A percentile compares a stretch with the other conserved stretches of the same genome.
Conservation (phyloP, 1,140 invertebrate genomes). For the Cydia pomonella region DNA sequence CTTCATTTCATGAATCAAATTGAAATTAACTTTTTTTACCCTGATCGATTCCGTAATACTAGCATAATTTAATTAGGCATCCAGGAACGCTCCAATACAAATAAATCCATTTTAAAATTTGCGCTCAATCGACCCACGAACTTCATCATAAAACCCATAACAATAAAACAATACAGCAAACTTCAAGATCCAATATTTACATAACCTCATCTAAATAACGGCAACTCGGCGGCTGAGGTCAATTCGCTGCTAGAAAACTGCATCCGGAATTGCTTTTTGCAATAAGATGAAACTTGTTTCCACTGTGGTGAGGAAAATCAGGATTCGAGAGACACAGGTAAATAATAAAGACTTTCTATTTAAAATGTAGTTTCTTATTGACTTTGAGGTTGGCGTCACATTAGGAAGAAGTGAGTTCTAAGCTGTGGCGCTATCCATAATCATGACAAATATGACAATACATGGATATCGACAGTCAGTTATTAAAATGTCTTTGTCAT, state of each 20-base stretch:
- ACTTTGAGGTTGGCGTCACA: too few species aligned
- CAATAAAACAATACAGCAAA: conserved; percentile 9
- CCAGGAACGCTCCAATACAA: not conserved
- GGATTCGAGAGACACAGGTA: not conserved
- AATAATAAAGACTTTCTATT: not conserved
- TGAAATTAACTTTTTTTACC: too few species aligned
- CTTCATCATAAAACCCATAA: not conserved
- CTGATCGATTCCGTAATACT: too few species aligned
- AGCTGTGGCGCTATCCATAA: too few species aligned
- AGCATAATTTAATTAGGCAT: too few species aligned
- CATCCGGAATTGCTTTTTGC: conserved; percentile 19
- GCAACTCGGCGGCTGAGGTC: conserved; percentile 4
- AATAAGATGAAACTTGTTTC: conserved; percentile 29
- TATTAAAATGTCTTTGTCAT: not conserved
- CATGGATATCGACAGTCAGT: too few species aligned
- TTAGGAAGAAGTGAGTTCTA: too few species aligned
- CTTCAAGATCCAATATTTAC: conserved; percentile 23
- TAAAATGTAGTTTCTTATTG: too few species aligned
- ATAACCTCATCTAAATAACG: conserved; percentile 29
- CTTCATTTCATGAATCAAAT: too few species aligned
- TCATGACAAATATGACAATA: too few species aligned
- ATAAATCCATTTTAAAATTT: not conserved
- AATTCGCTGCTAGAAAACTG: conserved; percentile 25
- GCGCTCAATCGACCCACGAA: not conserved
- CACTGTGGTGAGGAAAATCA: not conserved